Percentiles rank a stretch among this genome's conserved stretches.
These are phyloP conservation scores for Atherinomorus stipes DNA, from an alignment of 2,113 vertebrate genomes.

Conservation along the genomic window DNA sequence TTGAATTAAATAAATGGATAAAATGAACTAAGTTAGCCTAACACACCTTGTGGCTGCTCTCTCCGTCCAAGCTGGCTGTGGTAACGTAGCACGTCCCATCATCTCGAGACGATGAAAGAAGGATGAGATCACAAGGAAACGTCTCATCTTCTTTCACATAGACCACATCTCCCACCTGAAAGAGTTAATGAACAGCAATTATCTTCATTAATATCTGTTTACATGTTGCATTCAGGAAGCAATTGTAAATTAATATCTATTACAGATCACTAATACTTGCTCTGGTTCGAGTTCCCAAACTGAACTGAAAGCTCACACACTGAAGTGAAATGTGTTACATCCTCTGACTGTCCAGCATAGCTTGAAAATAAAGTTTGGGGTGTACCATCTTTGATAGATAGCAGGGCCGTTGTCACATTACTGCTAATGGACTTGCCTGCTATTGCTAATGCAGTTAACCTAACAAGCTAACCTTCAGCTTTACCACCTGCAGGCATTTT, in stretches of 20 bases:
- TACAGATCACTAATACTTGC: neutral
- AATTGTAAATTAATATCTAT: neutral
- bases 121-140: constrained; percentile 96
- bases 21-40: neutral
- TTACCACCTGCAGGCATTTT: neutral
- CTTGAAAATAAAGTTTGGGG: neutral
- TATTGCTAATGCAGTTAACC: neutral
- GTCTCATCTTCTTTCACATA: constrained; percentile 93
- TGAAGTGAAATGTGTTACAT: neutral
- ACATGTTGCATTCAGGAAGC: no score
- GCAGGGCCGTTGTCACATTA: neutral
- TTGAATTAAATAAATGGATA: neutral
- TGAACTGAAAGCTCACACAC: neutral
- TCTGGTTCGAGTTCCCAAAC: neutral
- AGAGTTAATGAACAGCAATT: neutral
- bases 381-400: no score
- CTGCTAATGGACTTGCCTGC: neutral
- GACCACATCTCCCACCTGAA: constrained; percentile 96
- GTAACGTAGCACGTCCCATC: constrained; percentile 97
- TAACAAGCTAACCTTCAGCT: neutral
- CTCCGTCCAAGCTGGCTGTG: constrained; percentile 96
- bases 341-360: constrained; percentile 1
- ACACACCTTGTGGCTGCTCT: constrained; percentile 94
- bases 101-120: constrained; percentile 91
- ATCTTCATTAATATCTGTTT: neutral